Conservation (phyloP, 2,888 invertebrate genomes). For the Pammene aurita region DNA sequence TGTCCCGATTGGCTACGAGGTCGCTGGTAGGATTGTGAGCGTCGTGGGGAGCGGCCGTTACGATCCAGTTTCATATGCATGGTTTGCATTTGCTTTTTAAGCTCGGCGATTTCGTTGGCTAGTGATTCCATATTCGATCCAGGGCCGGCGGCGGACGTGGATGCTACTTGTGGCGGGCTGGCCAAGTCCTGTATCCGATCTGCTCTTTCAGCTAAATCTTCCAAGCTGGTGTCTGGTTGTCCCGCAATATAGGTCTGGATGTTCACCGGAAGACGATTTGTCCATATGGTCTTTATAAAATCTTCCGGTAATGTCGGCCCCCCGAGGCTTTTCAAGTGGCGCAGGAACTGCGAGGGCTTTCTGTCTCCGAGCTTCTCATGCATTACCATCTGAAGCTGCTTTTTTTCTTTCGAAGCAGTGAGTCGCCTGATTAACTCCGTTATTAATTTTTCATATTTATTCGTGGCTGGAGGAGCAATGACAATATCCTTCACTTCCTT, state of each 20-base stretch:
- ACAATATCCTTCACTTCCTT: constrained; percentile 47
- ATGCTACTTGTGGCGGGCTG: neutral
- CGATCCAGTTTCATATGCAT: neutral
- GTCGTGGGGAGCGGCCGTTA: neutral
- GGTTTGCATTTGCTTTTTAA: neutral
- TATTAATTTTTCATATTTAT: constrained; percentile 43
- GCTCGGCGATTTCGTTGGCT: constrained; percentile 5
- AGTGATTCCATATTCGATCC: neutral
- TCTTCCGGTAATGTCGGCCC: constrained; percentile 42
- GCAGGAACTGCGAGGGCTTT: constrained; percentile 44
- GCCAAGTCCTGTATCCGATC: constrained; percentile 1
- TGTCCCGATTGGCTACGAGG: neutral
- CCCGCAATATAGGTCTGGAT: constrained; percentile 8
- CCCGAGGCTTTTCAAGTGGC: constrained; percentile 40
- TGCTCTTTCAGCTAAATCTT: constrained; percentile 1
- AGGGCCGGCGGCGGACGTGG: neutral
- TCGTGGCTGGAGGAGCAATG: constrained; percentile 39
- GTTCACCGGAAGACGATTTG: constrained; percentile 12
- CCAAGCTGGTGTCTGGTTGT: neutral
- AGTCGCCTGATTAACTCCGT: constrained; percentile 42
- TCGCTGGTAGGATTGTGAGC: neutral
- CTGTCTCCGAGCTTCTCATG: constrained; percentile 44
- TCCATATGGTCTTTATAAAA: constrained; percentile 40
- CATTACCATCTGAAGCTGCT: constrained; percentile 41
- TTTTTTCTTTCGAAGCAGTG: constrained; percentile 42